Conservation (phyloP, 1,140 invertebrate species). For the Phortica variegata region DNA sequence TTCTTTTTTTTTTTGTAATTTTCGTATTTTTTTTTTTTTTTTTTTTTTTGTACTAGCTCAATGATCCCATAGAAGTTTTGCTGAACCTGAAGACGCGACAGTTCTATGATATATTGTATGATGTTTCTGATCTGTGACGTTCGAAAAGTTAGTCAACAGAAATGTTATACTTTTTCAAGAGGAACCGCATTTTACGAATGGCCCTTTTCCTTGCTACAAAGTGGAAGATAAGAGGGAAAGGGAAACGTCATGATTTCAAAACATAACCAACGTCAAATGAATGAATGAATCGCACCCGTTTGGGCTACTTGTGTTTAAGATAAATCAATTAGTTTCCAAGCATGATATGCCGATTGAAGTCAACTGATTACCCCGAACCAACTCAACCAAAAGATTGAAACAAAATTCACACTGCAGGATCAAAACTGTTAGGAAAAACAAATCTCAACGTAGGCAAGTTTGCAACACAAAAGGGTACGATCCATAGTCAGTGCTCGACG, state of each 20-base stretch:
- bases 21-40: not conserved
- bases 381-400: too few species aligned
- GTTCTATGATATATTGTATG: too few species aligned
- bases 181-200: slow-evolving; percentile 41
- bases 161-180: slow-evolving; percentile 46
- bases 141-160: slow-evolving; percentile 39
- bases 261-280: not conserved
- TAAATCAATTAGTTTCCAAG: too few species aligned
- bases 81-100: too few species aligned
- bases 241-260: not conserved
- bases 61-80: too few species aligned
- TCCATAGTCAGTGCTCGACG: slow-evolving; percentile 8
- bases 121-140: too few species aligned
- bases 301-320: not conserved
- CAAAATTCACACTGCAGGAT: too few species aligned
- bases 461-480: slow-evolving; percentile 17
- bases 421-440: too few species aligned
- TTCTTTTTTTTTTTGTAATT: slow-evolving; percentile 27
- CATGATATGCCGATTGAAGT: too few species aligned
- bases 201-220: slow-evolving; percentile 37
- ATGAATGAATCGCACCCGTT: slow-evolving; percentile 15
- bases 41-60: too few species aligned
- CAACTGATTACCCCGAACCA: too few species aligned
- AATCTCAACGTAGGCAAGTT: too few species aligned
- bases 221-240: slow-evolving; percentile 1